These are phyloP conservation scores for Cerastis rubricosa DNA, from an alignment of 2,888 invertebrate genomes.

Conservation along the genomic window DNA sequence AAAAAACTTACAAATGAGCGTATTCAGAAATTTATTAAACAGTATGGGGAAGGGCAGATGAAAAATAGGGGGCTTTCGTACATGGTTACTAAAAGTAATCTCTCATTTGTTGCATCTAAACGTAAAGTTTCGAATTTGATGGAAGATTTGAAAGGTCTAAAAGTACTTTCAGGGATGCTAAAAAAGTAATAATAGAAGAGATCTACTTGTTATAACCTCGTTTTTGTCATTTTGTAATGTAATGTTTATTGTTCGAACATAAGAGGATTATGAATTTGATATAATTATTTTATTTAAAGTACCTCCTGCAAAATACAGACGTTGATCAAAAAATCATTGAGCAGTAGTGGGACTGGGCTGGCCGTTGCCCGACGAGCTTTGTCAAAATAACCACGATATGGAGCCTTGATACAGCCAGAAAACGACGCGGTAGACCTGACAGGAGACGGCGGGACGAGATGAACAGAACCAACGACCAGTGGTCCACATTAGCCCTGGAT, in stretches of 20 bases:
- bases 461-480: too few relatives aligned
- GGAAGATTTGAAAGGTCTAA: constrained; percentile 6
- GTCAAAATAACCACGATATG: too few relatives aligned
- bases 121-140: constrained; percentile 30
- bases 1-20: constrained; percentile 48
- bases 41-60: constrained; percentile 37
- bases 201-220: background rate
- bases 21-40: constrained; percentile 43
- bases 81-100: constrained; percentile 44
- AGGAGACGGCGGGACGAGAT: too few relatives aligned
- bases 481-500: too few relatives aligned
- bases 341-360: too few relatives aligned
- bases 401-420: too few relatives aligned
- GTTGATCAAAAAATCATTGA: too few relatives aligned
- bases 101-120: constrained; percentile 37
- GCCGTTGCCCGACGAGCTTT: too few relatives aligned
- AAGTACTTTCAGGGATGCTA: background rate
- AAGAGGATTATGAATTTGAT: background rate
- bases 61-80: constrained; percentile 48
- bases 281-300: background rate
- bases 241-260: background rate
- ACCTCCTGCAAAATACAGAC: background rate
- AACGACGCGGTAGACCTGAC: too few relatives aligned
- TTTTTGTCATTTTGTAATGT: background rate
- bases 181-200: background rate